Evolutionary conservation across 2,888 invertebrate genomes (phyloP), one percentile per base, ranked within the genome.

Genomic region (Parapristionchus giblindavisi): DNA sequence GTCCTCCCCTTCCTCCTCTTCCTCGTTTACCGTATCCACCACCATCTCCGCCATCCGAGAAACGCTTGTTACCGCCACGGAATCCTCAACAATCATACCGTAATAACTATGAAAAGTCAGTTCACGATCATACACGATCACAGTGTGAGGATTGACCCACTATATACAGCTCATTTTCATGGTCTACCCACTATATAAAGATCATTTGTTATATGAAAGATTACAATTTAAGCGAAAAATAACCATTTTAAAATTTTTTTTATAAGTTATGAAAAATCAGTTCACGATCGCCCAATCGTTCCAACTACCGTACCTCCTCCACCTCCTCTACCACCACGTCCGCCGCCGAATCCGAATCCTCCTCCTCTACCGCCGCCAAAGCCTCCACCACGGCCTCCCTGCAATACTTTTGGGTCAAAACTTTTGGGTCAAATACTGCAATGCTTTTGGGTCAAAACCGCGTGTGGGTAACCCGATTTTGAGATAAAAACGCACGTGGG

Each of bases 301-400:
- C 79, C 78, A 52, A 78, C 65, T 52, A 74, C 73, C 21, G 68
- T 60, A 14, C 56, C 32, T 38, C 76, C 73, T 24, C 77, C 73
- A n/a, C 81, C 77, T 52, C 78, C 61, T 40, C 52, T 21, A 0
- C 74, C 76, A n/a, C 76, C 76, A 38, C 77, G 63, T 52, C 81
- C 78, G 29, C 78, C 76, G 40, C 78, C 61, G 43, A 78, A 76
- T 38, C 78, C 63, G 11, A 54, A 51, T 38, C 74, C 60, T 21
- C 75, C 75, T 27, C 66, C 54, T n/a, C 65, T 43, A 32, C 29
- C 27, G 17, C 43, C 54, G 14, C 71, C 73, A 32, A 52, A 76
- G 29, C 75, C 58, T 3, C 34, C 17, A 21, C 74, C 74, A 21
- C 65, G 51, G n/a, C 63, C 63, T 65, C 63, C 63, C 21, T 43